These are phyloP conservation scores for Lepus europaeus DNA, from an alignment of 2,113 vertebrate genomes.

Conservation along the genomic window DNA sequence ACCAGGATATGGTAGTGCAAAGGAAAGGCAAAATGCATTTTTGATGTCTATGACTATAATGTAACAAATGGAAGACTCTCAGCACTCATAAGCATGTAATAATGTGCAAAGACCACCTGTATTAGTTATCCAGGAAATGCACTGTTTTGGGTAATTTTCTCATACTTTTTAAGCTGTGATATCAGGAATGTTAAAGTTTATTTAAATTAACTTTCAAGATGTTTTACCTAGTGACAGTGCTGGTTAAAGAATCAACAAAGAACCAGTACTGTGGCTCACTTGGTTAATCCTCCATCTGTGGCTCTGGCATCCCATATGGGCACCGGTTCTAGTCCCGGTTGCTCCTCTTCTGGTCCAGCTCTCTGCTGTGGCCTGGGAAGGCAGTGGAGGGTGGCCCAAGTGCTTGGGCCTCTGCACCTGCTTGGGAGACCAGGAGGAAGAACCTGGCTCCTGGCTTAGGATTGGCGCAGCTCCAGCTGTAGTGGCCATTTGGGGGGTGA, in stretches of 20 bases:
- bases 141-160: slow-evolving; percentile 23
- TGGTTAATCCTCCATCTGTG: too few relatives aligned
- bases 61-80: neutral
- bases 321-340: too few relatives aligned
- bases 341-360: too few relatives aligned
- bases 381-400: too few relatives aligned
- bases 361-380: too few relatives aligned
- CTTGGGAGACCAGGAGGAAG: too few relatives aligned
- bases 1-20: neutral
- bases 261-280: too few relatives aligned
- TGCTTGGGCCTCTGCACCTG: too few relatives aligned
- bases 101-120: neutral
- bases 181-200: slow-evolving; percentile 45
- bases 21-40: neutral
- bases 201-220: slow-evolving; percentile 65
- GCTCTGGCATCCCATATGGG: too few relatives aligned
- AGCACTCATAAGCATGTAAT: neutral
- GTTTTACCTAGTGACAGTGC: slow-evolving; percentile 2
- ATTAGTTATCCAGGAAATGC: slow-evolving; percentile 22
- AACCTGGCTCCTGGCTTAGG: too few relatives aligned
- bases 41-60: slow-evolving; percentile 23
- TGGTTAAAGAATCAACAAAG: neutral
- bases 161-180: neutral
- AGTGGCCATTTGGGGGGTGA: too few relatives aligned
- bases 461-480: too few relatives aligned